Base-by-base conservation (phyloP, 1,140 invertebrate species). In the Spodoptera litura region DNA sequence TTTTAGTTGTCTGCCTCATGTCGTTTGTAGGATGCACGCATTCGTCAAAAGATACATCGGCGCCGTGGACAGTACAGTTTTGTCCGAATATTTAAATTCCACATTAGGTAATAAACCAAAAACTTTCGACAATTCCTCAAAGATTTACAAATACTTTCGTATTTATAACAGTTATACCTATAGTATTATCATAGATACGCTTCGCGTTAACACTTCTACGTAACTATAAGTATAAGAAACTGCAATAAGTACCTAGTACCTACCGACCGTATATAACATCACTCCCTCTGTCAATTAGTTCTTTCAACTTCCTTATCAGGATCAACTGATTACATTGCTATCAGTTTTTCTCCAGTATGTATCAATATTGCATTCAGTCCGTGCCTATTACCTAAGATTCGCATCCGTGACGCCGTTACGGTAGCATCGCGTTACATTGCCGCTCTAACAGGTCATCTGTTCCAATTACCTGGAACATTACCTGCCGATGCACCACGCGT, bases 301-400 rank as follows among this genome's bases (percentile, higher is more conserved):
- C 20, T 52, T 12, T 8, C 25, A 52, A 31, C 25, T 11, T 70
- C 66, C 66, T 52, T 70, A 70, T 13, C 20, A 13, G 66, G 49
- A 31, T 53, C 25, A n/a, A 13, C 27, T 70, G 66, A 70, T 70
- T 70, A 52, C 66, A 31, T 53, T 25, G 66, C 66, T 53, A 25
- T 53, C 66, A 53, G 44, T 53, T 70, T 70, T 70, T 70, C 12
- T 70, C 15, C 11, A 68, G 44, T 27, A 12, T 4, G 12, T 31
- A n/a, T 70, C 68, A n/a, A 55, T 73, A 73, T 59, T 44, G 13
- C 38, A 59, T 59, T 49, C 56, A 61, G n/a, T 25, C 25, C n/a
- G 25, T 31, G 13, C 44, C 52, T 73, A 27, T 73, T 59, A 44
- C 31, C 35, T 59, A 73, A 59, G 38, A 55, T 35, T 31, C 12